phyloP scores from a whole-genome alignment of 2,797 vertebrate species.

The Gephyroberyx darwinii region DNA sequence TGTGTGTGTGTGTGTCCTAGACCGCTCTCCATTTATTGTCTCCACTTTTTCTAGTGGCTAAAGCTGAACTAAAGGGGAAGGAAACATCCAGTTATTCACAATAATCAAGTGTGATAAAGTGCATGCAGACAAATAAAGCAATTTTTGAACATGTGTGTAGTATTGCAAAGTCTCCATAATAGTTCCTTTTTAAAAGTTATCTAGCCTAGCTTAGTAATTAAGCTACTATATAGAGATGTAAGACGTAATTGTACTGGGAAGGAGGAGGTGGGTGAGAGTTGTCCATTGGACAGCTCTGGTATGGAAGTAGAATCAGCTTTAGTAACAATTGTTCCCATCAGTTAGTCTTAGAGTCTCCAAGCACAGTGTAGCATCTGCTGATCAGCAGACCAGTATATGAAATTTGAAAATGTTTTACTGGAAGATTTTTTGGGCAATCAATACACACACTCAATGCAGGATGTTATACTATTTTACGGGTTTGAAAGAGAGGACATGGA shows the following conservation, averaged over 20 bases:
- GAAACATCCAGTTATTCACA: background rate
- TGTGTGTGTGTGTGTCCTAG: constrained; percentile 14
- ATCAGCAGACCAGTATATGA: constrained; percentile 3
- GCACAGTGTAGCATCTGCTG: constrained; percentile 9
- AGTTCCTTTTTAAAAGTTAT: background rate
- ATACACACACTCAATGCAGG: background rate
- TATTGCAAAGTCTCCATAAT: constrained; percentile 7
- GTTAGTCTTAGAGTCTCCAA: background rate
- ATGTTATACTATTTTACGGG: background rate
- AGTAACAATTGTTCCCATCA: constrained; percentile 18
- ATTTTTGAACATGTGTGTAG: background rate
- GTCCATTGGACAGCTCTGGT: constrained; percentile 36
- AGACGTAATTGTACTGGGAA: constrained; percentile 13
- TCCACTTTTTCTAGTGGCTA: background rate
- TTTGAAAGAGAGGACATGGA: background rate
- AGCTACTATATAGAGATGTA: constrained; percentile 15
- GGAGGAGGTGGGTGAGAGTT: constrained; percentile 25
- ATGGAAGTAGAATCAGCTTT: constrained; percentile 21
- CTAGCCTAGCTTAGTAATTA: constrained; percentile 13
- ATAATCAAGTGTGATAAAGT: no score
- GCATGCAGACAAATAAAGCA: background rate
- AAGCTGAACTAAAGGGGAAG: constrained; percentile 27
- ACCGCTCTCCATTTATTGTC: background rate
- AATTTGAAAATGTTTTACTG: constrained; percentile 1
- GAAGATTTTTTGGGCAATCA: background rate